Evolutionary conservation across 2,797 vertebrate genomes (phyloP), one percentile per base, ranked within the genome.

Genomic region (Polyboroides typus): DNA sequence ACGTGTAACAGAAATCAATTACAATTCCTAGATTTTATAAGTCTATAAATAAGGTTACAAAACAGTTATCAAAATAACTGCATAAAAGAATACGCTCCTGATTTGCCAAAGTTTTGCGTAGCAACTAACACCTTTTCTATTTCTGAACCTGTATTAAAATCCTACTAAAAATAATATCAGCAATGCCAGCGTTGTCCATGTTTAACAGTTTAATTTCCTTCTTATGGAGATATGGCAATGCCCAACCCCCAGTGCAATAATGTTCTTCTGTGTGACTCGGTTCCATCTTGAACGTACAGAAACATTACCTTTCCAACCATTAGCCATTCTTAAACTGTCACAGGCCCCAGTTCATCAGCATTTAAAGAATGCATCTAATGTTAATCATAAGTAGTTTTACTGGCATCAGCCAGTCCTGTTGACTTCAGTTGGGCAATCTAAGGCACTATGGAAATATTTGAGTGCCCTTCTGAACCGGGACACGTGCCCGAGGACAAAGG

Each of bases 401-500:
- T 68, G 78, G 81, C 81, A 91, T 64, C 81, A 64, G 3, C 58
- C 81, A 82, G 73, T n/a, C 81, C 86, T 60, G 48, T 15, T 85
- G 81, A 87, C 74, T 87, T 56, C 59, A 74, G 71, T 5, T 67
- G 78, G 86, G 86, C 91, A 94, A 89, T 73, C 63, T 26, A 59
- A 70, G 60, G 83, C 66, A 67, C 31, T 84, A 62, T 42, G 82
- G 87, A 96, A 91, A 79, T 38, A 71, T 38, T 1, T 45, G 47
- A 90, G 50, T 71, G 82, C 82, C 95, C 93, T 96, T 90, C 56
- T 86, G 87, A 94, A 86, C 50, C 8, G 76, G 72, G 58, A 33
- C 87, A 29, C 2, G 50, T 83, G 95, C 82, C 91, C 44, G 20
- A 84, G 85, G 83, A 92, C 92, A 96, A 93, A 93, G 92, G 81